Base-by-base conservation (phyloP, 2,888 invertebrate genomes). In the Ochlodes sylvanus region DNA sequence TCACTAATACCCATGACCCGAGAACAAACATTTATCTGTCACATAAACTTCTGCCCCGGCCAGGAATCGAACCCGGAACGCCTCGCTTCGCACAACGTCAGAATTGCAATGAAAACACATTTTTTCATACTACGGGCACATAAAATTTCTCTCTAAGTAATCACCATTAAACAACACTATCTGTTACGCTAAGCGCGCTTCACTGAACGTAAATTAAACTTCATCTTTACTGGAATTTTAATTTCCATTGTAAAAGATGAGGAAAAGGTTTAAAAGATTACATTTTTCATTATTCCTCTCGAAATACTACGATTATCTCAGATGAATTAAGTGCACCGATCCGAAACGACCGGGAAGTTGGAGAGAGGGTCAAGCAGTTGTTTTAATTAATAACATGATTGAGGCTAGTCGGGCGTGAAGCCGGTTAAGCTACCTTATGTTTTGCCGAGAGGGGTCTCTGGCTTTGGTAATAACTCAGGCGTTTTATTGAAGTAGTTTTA, bases 251-350 rank as follows among this genome's bases (percentile, higher is more conserved):
- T 50, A 50, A 50, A 3, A 50, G 50, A 50, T 10, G 19, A 6
- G 9, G n/a, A n/a, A n/a, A 50, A 50, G 17, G 50, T 50, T 50
- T 50, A 19, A 17, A 50, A 50, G 50, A 50, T 19, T 50, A 19
- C 19, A 50, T 10, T 50, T 50, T 50, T 50, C 50, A 19, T 50
- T 19, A 50, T 50, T 50, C 19, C 50, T 50, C 50, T 50, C 17
- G 19, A 19, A 50, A 50, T 19, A 2, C 12, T 17, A 17, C 44
- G 17, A 50, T 19, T 50, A 19, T 50, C 50, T 50, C 17, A 19
- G 19, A 50, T 50, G 19, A 50, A 12, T 50, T 21, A 50, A 19
- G 50, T 50, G 19, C 50, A 50, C 1, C 19, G 50, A 50, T 50
- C 19, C 50, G 19, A 50, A 50, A 50, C 5, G 15, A 19, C 2